phyloP scores from a whole-genome alignment of 2,797 vertebrate species.

The Brachyalestes nurse region DNA sequence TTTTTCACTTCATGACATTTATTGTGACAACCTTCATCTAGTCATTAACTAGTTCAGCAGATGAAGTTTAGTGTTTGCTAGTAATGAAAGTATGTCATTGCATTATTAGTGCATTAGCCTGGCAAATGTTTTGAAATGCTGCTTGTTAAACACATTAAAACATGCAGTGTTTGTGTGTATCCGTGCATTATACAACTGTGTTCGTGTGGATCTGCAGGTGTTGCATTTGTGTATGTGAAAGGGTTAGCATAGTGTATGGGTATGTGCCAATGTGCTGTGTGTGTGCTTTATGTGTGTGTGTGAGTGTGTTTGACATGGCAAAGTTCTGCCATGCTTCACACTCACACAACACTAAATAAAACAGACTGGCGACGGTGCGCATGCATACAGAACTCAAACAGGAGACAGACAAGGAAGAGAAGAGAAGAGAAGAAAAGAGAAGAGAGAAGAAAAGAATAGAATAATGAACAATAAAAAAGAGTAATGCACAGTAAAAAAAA shows the following conservation, averaged over 20 bases:
- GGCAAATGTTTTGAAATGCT: conserved; percentile 38
- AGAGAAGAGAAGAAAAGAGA: conserved; percentile 13
- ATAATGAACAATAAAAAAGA: not conserved
- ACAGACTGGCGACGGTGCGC: conserved; percentile 34
- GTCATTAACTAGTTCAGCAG: not conserved
- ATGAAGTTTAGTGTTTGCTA: conserved; percentile 29
- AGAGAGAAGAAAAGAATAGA: not conserved
- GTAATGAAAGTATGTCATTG: conserved; percentile 21
- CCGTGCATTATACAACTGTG: not conserved
- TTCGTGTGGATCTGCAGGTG: conserved; percentile 3
- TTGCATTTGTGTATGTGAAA: conserved; percentile 6
- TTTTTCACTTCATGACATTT: conserved; percentile 15
- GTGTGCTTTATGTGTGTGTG: conserved; percentile 34
- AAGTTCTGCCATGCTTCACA: conserved; percentile 34
- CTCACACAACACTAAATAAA: conserved; percentile 35
- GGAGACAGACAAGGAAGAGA: conserved; percentile 47
- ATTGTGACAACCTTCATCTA: not conserved
- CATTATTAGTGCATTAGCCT: conserved; percentile 35
- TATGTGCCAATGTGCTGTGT: conserved; percentile 26
- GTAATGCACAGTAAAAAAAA: too few species aligned
- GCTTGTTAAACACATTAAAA: conserved; percentile 43
- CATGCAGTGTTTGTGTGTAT: conserved; percentile 48
- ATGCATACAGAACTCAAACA: conserved; percentile 57
- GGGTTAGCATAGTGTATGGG: not conserved
- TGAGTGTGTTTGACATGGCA: conserved; percentile 32